These are phyloP conservation scores for Drosophila triauraria DNA, from an alignment of 1,140 invertebrate species.

Conservation along the genomic window DNA sequence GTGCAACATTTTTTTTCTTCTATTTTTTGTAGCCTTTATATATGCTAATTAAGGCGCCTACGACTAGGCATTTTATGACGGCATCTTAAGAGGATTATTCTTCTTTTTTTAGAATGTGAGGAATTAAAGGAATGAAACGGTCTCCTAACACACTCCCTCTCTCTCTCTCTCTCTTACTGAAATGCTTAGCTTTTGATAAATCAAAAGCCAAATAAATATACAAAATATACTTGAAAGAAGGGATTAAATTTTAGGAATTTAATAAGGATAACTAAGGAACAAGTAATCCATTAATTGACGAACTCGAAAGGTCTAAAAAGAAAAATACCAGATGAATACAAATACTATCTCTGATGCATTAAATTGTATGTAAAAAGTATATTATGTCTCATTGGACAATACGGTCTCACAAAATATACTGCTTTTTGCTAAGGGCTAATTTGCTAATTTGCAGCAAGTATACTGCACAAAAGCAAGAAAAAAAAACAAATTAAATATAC, in stretches of 20 bases:
- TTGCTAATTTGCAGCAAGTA: no score
- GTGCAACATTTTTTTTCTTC: slow-evolving; percentile 30
- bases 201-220: background rate
- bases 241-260: background rate
- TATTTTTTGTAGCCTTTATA: slow-evolving; percentile 4
- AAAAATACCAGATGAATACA: no score
- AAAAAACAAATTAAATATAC: no score
- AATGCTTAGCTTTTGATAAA: background rate
- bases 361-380: no score
- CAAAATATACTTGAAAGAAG: background rate
- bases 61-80: slow-evolving; percentile 17
- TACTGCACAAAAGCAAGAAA: no score
- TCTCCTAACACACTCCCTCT: background rate
- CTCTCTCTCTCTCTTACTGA: background rate
- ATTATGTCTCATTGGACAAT: no score
- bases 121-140: background rate
- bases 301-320: no score
- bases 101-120: slow-evolving; percentile 1
- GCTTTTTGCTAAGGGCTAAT: no score
- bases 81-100: slow-evolving; percentile 21
- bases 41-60: slow-evolving; percentile 69
- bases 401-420: no score
- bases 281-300: no score
- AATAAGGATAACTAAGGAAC: no score
- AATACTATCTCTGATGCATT: no score